Evolutionary conservation across 2,888 invertebrate genomes (phyloP).

Genomic region (Cryptus viduatorius): DNA sequence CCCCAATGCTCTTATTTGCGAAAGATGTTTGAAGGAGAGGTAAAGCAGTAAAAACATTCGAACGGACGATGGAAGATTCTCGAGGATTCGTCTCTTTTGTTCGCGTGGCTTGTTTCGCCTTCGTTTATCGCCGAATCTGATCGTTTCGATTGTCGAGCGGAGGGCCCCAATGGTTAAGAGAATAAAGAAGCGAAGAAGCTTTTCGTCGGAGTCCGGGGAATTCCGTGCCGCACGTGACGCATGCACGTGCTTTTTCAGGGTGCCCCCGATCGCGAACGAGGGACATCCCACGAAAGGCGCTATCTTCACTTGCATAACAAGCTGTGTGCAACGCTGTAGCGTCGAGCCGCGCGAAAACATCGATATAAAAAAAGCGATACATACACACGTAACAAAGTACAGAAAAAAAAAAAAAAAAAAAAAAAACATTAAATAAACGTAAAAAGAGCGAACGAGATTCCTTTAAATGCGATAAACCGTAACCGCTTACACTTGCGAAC

Average conservation of each 20-base stretch:
- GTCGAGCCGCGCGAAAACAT: not conserved
- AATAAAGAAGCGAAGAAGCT: not conserved
- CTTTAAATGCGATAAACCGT: conserved; percentile 49
- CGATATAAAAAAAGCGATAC: not conserved
- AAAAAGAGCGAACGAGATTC: conserved; percentile 48
- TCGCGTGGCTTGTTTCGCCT: conserved; percentile 37
- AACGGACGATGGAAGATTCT: not conserved
- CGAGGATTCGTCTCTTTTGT: conserved; percentile 18
- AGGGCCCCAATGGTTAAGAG: conserved; percentile 29
- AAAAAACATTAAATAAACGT: conserved; percentile 11
- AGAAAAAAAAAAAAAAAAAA: conserved; percentile 10
- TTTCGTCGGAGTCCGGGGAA: conserved; percentile 30
- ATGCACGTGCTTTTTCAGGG: conserved; percentile 41
- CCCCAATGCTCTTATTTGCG: conserved; percentile 7
- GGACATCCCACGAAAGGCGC: conserved; percentile 8
- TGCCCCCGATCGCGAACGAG: conserved; percentile 7
- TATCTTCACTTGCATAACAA: conserved; percentile 26
- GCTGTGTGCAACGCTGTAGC: not conserved
- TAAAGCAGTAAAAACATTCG: conserved; percentile 17
- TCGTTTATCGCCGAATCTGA: conserved; percentile 53
- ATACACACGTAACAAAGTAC: not conserved
- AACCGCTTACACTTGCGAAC: not conserved
- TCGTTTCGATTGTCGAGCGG: conserved; percentile 43
- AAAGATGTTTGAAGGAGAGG: conserved; percentile 16
- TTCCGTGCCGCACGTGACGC: conserved; percentile 65